Conservation (phyloP, 37 sponge, comb jelly and placozoan species). For the Axinella damicornis region DNA sequence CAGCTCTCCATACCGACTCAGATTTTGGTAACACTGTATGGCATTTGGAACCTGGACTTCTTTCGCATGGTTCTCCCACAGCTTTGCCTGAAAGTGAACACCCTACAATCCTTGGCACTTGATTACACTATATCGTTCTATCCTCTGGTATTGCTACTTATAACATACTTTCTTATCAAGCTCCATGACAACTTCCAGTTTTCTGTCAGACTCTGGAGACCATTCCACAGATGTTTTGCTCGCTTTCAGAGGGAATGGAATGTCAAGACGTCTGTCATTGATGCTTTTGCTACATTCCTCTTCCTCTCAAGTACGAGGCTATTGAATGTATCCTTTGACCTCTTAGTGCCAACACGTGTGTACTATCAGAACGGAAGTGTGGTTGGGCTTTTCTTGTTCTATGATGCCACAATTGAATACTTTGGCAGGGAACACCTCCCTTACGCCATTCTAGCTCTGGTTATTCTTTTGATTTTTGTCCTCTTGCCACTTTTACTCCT, state of each 20-base stretch:
- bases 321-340: constrained; percentile 8
- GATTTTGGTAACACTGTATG: too few species aligned
- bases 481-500: constrained; percentile 50
- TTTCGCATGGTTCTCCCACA: too few species aligned
- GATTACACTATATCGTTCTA: constrained; percentile 34
- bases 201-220: too few species aligned
- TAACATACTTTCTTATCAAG: constrained; percentile 18
- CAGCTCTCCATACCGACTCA: too few species aligned
- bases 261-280: constrained; percentile 37
- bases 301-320: constrained; percentile 65
- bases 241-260: background rate
- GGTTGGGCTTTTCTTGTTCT: constrained; percentile 13
- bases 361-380: background rate
- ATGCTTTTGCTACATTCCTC: constrained; percentile 66
- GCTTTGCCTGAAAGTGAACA: background rate
- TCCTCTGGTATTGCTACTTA: constrained; percentile 11
- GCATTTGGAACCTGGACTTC: too few species aligned
- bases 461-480: constrained; percentile 7
- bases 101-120: constrained; percentile 3
- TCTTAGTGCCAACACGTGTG: constrained; percentile 29
- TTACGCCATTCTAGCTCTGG: constrained; percentile 31
- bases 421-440: constrained; percentile 31
- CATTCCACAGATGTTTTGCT: too few species aligned
- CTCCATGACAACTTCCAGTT: background rate
- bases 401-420: constrained; percentile 21